Evolutionary conservation across 2,797 vertebrate genomes (phyloP).

Genomic region (Hirundo rustica): DNA sequence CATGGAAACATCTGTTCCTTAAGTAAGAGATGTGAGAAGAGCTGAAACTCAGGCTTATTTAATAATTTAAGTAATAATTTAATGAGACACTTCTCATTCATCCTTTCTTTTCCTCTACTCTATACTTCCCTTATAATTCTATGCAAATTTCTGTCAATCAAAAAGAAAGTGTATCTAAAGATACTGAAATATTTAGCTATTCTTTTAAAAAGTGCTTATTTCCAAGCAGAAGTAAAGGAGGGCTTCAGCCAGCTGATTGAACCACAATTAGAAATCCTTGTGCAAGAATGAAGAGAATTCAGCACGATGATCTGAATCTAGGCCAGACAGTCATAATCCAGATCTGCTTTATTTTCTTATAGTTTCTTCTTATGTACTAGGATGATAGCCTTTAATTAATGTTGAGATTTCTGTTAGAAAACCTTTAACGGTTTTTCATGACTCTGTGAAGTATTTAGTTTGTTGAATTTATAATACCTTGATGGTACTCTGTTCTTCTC

Average conservation of each 20-base stretch:
- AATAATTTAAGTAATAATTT: background rate
- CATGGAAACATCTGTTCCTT: background rate
- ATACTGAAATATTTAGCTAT: background rate
- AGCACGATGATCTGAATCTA: background rate
- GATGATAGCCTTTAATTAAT: background rate
- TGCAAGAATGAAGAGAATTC: background rate
- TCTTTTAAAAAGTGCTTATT: background rate
- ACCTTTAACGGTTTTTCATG: background rate
- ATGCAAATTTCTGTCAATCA: background rate
- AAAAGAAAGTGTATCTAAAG: background rate
- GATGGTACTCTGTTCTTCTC: background rate
- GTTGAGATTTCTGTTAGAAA: background rate
- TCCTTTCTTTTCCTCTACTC: background rate
- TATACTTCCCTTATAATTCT: background rate
- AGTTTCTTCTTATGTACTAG: background rate
- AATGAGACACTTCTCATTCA: background rate
- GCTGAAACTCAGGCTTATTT: background rate
- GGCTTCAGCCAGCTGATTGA: background rate
- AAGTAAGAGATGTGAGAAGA: background rate
- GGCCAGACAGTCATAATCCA: constrained; percentile 5
- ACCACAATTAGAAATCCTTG: background rate
- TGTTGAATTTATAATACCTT: background rate
- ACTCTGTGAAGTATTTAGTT: background rate
- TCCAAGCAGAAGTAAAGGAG: background rate
- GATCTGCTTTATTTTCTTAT: background rate